Base-by-base conservation (phyloP, 1,140 invertebrate species). In the Caenorhabditis brenneri region DNA sequence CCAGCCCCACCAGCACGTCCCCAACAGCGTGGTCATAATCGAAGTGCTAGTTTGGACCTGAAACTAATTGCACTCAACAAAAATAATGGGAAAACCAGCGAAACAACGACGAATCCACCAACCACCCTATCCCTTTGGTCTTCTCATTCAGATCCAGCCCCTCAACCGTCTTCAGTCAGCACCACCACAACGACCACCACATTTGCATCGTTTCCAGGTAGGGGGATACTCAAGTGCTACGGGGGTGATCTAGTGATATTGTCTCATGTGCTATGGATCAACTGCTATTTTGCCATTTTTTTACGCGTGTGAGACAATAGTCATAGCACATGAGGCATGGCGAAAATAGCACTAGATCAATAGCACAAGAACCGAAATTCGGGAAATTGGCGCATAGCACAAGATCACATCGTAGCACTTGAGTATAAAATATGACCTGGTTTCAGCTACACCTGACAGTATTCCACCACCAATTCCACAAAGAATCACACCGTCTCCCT, bases 21-120 rank as follows among this genome's bases (percentile, higher is more conserved):
- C 10, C 31, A 78, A 19, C 53, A 85, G 36, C 60, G 80, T 39
- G 86, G 86, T 16, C 86, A 87, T 33, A 86, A 82, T 33, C 29
- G 86, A 48, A 87, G 86, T 82, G 86, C 86, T 1, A 87, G 86
- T 74, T 48, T 87, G 19, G 86, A 87, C 74, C 39, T 87, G 49
- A 87, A 87, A 46, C 24, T 78, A 19, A 74, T 74, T 9, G n/a
- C 36, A 24, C 1, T 74, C 22, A 74, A 42, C 65, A 74, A 74
- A 42, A 74, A 46, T 22, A 4, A 1, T n/a, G 60, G 60, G 19
- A 36, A 36, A 65, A 0, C 33, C 29, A 24, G n/a, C 1, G 36
- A 22, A 24, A 31, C 12, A 12, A 42, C 5, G 39, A n/a, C n/a
- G n/a, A n/a, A n/a, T n/a, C 65, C 65, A 10, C 65, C 65, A 15